phyloP scores from a whole-genome alignment of 2,797 vertebrate genomes.

The Aphelocoma californica region DNA sequence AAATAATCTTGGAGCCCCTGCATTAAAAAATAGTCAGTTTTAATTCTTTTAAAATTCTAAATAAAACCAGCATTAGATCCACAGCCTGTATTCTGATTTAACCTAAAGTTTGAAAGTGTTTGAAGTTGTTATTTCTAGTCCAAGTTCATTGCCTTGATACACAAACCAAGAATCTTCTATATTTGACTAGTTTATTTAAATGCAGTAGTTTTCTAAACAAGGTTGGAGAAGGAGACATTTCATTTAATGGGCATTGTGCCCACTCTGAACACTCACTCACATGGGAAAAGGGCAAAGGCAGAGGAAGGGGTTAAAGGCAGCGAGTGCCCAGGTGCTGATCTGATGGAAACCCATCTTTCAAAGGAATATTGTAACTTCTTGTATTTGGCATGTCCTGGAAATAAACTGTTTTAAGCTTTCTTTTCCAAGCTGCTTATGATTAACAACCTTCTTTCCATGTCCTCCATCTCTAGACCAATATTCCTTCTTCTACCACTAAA shows the following conservation, averaged over 20 bases:
- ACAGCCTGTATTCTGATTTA: background rate
- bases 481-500: background rate
- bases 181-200: background rate
- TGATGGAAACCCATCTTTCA: background rate
- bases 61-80: background rate
- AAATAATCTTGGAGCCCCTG: background rate
- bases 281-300: background rate
- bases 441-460: slow-evolving; percentile 7
- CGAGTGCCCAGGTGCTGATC: background rate
- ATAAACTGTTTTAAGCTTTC: background rate
- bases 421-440: background rate
- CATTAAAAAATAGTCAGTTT: background rate
- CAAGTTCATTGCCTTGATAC: background rate
- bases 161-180: background rate
- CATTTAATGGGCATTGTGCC: background rate
- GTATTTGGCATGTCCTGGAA: background rate
- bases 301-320: background rate
- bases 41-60: background rate
- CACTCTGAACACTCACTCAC: background rate
- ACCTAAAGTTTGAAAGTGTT: background rate
- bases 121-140: background rate
- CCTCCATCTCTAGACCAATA: background rate
- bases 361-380: background rate
- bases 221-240: background rate
- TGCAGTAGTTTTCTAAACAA: background rate